phyloP scores from a whole-genome alignment of 2,888 invertebrate species.

The Drosophila ustulata region DNA sequence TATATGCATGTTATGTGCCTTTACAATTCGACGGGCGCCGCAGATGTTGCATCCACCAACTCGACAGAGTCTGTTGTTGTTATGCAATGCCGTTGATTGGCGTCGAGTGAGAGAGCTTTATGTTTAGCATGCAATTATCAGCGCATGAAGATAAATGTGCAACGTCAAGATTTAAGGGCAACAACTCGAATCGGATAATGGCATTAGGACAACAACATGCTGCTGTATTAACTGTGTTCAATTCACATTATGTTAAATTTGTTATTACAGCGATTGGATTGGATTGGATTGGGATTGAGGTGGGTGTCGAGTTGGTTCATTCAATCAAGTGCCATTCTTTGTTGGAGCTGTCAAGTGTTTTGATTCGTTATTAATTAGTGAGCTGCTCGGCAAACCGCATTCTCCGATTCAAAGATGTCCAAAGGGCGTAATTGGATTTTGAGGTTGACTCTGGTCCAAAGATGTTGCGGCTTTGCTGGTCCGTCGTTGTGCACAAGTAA shows the following conservation, averaged over 20 bases:
- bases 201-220: not conserved
- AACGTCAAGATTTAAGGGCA: constrained; percentile 8
- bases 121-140: constrained; percentile 39
- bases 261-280: not conserved
- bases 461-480: not conserved
- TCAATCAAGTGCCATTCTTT: constrained; percentile 9
- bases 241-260: constrained; percentile 1
- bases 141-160: constrained; percentile 33
- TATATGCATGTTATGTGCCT: constrained; percentile 63
- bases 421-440: constrained; percentile 58
- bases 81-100: constrained; percentile 29
- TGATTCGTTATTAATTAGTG: constrained; percentile 52
- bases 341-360: constrained; percentile 26
- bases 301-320: not conserved
- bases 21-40: constrained; percentile 51
- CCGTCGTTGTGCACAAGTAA: constrained; percentile 1
- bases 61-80: constrained; percentile 13
- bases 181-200: not conserved
- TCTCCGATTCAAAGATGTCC: constrained; percentile 20
- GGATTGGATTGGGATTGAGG: not conserved
- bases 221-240: not conserved
- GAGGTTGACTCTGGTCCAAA: constrained; percentile 34
- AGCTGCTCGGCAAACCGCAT: constrained; percentile 14
- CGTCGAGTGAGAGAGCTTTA: constrained; percentile 29
- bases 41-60: constrained; percentile 29